These are phyloP conservation scores for Hyperoodon ampullatus DNA, from an alignment of 2,113 vertebrate genomes.

Conservation along the genomic window DNA sequence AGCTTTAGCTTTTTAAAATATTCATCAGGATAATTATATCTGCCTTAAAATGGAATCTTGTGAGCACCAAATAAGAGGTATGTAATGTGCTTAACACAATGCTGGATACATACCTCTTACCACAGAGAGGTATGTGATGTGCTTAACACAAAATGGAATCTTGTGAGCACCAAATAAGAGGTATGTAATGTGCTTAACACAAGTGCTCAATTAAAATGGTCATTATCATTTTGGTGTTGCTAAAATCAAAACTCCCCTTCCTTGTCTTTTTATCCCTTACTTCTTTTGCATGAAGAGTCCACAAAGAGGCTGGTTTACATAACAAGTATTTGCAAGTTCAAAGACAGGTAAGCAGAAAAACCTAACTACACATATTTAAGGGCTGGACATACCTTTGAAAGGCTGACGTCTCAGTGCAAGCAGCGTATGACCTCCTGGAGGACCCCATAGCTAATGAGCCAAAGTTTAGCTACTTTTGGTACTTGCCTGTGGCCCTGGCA, in stretches of 20 bases:
- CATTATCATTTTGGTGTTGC: not conserved
- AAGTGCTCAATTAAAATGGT: not conserved
- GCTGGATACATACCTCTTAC: no score
- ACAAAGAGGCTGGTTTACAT: not conserved
- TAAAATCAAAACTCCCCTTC: not conserved
- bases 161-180: not conserved
- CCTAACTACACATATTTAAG: not conserved
- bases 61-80: not conserved
- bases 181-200: not conserved
- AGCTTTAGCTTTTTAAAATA: not conserved
- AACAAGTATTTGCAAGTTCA: not conserved
- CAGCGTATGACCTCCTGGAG: not conserved
- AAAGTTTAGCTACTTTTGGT: not conserved
- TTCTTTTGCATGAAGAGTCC: not conserved
- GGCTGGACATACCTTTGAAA: not conserved
- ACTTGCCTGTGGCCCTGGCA: not conserved
- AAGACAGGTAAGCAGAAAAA: conserved; percentile 7
- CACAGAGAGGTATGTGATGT: no score
- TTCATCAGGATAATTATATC: not conserved
- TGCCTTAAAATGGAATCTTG: not conserved
- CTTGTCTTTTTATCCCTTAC: not conserved
- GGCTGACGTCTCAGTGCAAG: not conserved
- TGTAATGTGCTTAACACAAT: not conserved
- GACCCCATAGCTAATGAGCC: not conserved
- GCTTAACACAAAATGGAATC: no score